Evolutionary conservation across 2,113 vertebrate genomes (phyloP), one percentile per base, ranked within the genome.

Genomic region (Vimba vimba): DNA sequence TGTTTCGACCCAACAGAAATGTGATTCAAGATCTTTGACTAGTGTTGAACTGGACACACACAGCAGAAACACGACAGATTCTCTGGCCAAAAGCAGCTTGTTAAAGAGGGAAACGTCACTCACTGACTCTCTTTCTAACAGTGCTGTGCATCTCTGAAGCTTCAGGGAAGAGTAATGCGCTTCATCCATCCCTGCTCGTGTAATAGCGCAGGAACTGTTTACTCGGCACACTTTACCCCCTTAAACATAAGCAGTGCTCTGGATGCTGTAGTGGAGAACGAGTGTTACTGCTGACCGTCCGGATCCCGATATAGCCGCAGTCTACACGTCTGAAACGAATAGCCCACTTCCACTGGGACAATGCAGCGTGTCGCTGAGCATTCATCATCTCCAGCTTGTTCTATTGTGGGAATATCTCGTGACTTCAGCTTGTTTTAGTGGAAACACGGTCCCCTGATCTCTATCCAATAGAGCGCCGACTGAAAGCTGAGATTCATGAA

Each of bases 371-470:
- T 64, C 79, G 30, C 39, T 27, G 21, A 66, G 59, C 59, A 81
- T 81, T 81, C 23, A 81, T 66, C 79, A 81, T 81, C 79, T 80
- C 59, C 59, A 66, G n/a, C 79, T 66, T 47, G 21, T 62, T 81
- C 79, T 66, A 47, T 81, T 81, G 79, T 81, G 60, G 79, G 79
- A 66, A 66, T 30, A 81, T 60, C 79, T 30, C 27, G 60, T 7
- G 60, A 81, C 79, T 81, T 66, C n/a, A 30, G 79, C 39, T 47
- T 81, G 60, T 62, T 81, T 15, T 60, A 64, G 6, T 47, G 79
- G 59, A 15, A 47, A 81, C 79, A 81, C 59, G 39, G 79, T 17
- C 9, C 13, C 39, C 79, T 62, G 79, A 62, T 66, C 79, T 47
- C 59, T 27, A 21, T 30, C 59, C 79, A 81, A 7, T 43, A 39